Conservation (phyloP, 2,888 invertebrate genomes). For the Hyppa rectilinea region DNA sequence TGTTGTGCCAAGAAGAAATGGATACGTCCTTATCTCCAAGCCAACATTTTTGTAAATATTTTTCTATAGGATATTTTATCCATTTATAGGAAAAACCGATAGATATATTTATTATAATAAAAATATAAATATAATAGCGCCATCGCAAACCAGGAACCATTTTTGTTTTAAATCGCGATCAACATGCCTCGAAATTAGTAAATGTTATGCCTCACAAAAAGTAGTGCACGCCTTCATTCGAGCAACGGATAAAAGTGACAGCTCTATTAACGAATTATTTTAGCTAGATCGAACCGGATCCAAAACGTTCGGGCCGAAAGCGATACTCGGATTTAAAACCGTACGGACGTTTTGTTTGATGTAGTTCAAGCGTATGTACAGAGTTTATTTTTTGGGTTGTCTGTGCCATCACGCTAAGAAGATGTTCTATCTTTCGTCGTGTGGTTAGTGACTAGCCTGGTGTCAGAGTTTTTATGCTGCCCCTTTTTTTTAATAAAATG, state of each 20-base stretch:
- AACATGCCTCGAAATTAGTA: conserved; percentile 13
- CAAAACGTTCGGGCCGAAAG: too few species aligned
- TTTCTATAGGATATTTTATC: conserved; percentile 79
- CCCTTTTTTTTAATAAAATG: too few species aligned
- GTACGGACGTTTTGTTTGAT: neutral
- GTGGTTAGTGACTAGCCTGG: too few species aligned
- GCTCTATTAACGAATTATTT: neutral
- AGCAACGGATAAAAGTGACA: neutral
- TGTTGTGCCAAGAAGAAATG: conserved; percentile 76
- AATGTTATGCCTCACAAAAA: conserved; percentile 7
- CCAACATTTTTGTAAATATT: conserved; percentile 80
- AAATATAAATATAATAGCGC: conserved; percentile 51
- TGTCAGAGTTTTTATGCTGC: too few species aligned
- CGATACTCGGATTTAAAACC: neutral
- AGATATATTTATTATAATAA: conserved; percentile 59
- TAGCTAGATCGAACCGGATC: neutral
- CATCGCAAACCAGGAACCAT: conserved; percentile 51
- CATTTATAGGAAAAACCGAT: conserved; percentile 70
- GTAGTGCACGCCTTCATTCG: neutral
- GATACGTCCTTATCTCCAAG: conserved; percentile 75
- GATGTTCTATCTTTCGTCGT: too few species aligned
- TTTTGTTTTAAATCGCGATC: conserved; percentile 35
- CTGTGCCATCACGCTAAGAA: too few species aligned
- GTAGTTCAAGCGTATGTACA: neutral
- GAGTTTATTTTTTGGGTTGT: too few species aligned